These are phyloP conservation scores for Chondrosia reniformis DNA, from an alignment of 37 sponge, comb jelly and placozoan species.

Conservation along the genomic window DNA sequence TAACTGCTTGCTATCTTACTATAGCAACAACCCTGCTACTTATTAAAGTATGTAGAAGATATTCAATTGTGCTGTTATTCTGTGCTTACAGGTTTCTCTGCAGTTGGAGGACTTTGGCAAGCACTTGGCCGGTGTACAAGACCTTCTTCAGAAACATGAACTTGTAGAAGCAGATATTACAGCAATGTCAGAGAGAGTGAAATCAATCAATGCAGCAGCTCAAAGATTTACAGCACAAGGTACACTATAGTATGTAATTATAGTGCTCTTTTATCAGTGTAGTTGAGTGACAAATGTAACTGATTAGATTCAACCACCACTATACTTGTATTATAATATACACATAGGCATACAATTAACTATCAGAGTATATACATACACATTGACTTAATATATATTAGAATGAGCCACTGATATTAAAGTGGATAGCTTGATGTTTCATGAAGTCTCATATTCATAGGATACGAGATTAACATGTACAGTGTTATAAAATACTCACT, in stretches of 20 bases:
- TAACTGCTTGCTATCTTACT: too few relatives aligned
- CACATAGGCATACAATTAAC: not conserved
- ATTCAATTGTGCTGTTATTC: too few relatives aligned
- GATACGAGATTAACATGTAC: too few relatives aligned
- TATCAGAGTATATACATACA: too few relatives aligned
- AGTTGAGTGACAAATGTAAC: not conserved
- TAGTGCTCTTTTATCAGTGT: not conserved
- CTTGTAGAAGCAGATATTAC: slow-evolving; percentile 78
- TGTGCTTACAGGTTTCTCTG: slow-evolving; percentile 48
- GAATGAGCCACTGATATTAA: too few relatives aligned
- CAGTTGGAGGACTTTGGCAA: slow-evolving; percentile 89
- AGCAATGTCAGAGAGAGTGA: slow-evolving; percentile 59
- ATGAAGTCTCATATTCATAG: too few relatives aligned
- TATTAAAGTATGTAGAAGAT: too few relatives aligned
- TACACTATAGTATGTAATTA: not conserved
- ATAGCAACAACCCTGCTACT: too few relatives aligned
- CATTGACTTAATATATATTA: too few relatives aligned
- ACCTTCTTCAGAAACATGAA: slow-evolving; percentile 89
- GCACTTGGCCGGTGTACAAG: slow-evolving; percentile 87
- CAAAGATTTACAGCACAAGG: slow-evolving; percentile 23
- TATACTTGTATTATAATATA: not conserved
- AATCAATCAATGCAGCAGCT: slow-evolving; percentile 45
- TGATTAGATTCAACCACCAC: not conserved
- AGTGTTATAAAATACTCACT: too few relatives aligned
- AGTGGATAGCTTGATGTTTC: too few relatives aligned